A percentile compares a stretch with the other conserved stretches of the same genome.
These are phyloP conservation scores for Muraenolepis orangiensis DNA, from an alignment of 2,797 vertebrate species.

Conservation along the genomic window DNA sequence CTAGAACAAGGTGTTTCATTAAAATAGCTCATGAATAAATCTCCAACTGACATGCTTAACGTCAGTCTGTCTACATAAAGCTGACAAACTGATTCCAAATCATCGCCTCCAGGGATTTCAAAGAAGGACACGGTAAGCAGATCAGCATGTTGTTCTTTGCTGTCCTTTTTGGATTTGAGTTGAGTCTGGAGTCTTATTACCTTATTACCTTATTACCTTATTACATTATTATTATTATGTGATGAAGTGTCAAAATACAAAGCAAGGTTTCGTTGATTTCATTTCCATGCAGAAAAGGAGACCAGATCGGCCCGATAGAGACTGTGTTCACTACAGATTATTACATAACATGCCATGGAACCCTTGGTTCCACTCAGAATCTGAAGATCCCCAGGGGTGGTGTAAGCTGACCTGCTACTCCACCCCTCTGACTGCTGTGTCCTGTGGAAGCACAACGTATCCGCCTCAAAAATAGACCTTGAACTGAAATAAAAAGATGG, in stretches of 20 bases:
- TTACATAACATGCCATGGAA: background rate
- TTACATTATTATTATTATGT: background rate
- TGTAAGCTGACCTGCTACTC: background rate
- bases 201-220: too few relatives aligned
- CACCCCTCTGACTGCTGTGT: background rate
- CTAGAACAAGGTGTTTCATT: background rate
- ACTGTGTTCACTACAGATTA: background rate
- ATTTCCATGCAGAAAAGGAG: background rate
- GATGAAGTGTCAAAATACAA: background rate
- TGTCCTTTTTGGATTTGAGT: too few relatives aligned
- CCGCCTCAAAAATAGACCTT: background rate
- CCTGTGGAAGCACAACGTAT: background rate
- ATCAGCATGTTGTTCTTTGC: too few relatives aligned
- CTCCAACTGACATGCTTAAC: background rate
- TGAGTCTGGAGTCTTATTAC: too few relatives aligned
- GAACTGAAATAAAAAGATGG: background rate
- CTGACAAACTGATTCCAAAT: too few relatives aligned
- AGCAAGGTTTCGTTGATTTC: background rate
- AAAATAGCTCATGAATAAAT: background rate
- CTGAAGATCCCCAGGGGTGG: background rate
- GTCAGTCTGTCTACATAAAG: too few relatives aligned
- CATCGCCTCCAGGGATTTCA: too few relatives aligned
- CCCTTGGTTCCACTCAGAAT: background rate
- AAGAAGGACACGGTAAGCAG: too few relatives aligned
- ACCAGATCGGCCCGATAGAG: background rate